Conservation (phyloP, 2,888 invertebrate species). For the Branchellion lobata region DNA sequence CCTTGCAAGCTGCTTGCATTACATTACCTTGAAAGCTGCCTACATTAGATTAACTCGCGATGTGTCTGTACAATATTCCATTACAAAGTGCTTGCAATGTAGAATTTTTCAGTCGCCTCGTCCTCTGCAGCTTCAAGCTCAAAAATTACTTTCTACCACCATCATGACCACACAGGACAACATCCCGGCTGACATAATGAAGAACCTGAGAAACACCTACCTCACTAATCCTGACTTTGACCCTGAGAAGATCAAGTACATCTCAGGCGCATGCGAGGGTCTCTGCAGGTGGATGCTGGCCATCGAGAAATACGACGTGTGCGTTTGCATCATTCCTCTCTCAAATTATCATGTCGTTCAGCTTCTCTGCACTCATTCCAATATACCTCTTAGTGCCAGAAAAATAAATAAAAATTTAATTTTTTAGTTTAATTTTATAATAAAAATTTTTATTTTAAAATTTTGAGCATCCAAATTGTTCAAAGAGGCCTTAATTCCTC, state of each 20-base stretch:
- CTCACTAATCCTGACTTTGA: constrained; percentile 80
- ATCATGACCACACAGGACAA: constrained; percentile 56
- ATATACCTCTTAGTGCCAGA: background rate
- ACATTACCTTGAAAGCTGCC: too few relatives aligned
- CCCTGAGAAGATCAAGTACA: constrained; percentile 82
- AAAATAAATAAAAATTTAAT: background rate
- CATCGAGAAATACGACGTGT: constrained; percentile 63
- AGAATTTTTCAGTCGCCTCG: background rate
- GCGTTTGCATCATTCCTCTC: too few relatives aligned
- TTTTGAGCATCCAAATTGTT: background rate
- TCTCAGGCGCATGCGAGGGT: constrained; percentile 87
- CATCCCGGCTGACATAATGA: constrained; percentile 59
- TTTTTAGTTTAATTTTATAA: background rate
- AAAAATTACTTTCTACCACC: too few relatives aligned
- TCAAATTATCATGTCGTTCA: background rate
- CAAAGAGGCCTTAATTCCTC: too few relatives aligned
- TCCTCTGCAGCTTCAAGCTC: background rate
- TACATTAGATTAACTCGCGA: background rate
- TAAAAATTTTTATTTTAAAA: background rate
- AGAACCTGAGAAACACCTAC: constrained; percentile 62
- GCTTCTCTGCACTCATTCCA: background rate
- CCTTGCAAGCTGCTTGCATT: too few relatives aligned
- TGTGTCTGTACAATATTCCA: background rate
- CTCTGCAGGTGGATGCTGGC: constrained; percentile 62
- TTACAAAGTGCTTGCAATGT: background rate